Conservation (phyloP, 2,113 vertebrate species). For the Otolemur garnettii region DNA sequence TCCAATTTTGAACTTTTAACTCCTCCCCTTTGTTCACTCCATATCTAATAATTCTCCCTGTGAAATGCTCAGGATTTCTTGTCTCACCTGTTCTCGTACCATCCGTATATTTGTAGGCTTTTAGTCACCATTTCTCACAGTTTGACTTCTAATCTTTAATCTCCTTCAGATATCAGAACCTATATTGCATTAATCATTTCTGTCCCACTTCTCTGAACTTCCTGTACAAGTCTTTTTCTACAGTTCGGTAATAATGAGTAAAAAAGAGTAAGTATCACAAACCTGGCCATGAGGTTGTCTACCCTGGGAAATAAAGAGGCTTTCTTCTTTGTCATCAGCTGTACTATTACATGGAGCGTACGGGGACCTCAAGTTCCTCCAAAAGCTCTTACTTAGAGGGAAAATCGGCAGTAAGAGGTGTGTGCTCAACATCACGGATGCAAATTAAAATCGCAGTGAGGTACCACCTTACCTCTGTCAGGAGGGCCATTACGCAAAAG, state of each 20-base stretch:
- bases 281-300: background rate
- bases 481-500: no score
- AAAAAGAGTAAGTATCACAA: background rate
- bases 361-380: background rate
- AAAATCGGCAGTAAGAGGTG: background rate
- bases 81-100: background rate
- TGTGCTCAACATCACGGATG: no score
- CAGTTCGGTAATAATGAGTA: background rate
- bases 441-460: no score
- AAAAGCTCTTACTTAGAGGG: background rate
- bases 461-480: no score
- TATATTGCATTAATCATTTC: constrained; percentile 58
- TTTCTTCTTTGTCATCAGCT: background rate
- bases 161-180: constrained; percentile 15
- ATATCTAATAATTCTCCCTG: background rate
- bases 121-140: background rate
- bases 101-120: constrained; percentile 47
- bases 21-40: background rate
- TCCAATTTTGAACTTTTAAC: constrained; percentile 26
- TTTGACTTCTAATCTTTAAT: constrained; percentile 44
- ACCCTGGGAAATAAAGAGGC: background rate
- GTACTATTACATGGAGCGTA: background rate
- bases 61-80: constrained; percentile 9
- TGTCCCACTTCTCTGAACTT: constrained; percentile 13
- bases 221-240: constrained; percentile 36